Evolutionary conservation across 2,888 invertebrate species (phyloP), one percentile per base, ranked within the genome.

Genomic region (Crepidodera aurea): DNA sequence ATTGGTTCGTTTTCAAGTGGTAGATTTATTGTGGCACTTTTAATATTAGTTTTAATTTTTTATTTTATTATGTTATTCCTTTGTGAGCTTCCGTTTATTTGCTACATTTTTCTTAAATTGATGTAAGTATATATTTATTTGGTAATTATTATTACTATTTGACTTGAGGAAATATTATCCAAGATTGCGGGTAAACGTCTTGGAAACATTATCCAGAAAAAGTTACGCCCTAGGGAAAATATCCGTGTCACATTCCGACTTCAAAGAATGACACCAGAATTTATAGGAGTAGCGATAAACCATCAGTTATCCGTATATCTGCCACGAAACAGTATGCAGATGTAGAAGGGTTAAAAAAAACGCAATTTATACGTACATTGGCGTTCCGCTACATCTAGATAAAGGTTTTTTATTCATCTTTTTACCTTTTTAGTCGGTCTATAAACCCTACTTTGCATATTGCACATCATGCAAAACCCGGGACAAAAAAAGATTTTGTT

Each of bases 261-360:
- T 54, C 42, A 54, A 54, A 44, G 56, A 27, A 56, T 51, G 62
- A 62, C 55, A 25, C 18, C 40, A 51, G n/a, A 18, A 62, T 62
- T 57, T 62, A 62, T 62, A 44, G 51, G n/a, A n/a, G n/a, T n/a
- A n/a, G n/a, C n/a, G n/a, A n/a, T n/a, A n/a, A n/a, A n/a, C 29
- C 56, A 37, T 62, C 51, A 57, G 42, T 53, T 32, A 62, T 62
- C 48, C 44, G 32, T 55, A n/a, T n/a, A 55, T 55, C 55, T 48
- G 48, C 48, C 46, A 55, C 19, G 55, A 32, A 57, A 39, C 27
- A 48, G 25, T 57, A 57, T 57, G 57, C 50, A 57, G 57, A 57
- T 57, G 57, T 48, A 29, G 25, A 55, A 55, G 34, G 55, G 46
- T 27, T 57, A 13, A 34, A 13, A 57, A 54, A 57, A 56, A 46